Conservation (phyloP, 2,888 invertebrate species). For the Orthosia gracilis region DNA sequence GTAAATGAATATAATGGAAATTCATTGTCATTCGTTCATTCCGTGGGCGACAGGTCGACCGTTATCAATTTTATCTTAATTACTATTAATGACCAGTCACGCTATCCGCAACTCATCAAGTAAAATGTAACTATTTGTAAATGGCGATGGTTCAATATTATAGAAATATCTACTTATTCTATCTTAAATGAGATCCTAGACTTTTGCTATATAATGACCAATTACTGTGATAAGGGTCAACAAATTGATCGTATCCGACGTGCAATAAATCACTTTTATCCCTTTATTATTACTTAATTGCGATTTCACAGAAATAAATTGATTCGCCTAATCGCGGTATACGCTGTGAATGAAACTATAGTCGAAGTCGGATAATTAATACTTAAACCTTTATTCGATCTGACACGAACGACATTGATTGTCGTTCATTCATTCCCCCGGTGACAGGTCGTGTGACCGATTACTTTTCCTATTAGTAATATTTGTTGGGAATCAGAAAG, state of each 20-base stretch:
- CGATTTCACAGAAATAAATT: slow-evolving; percentile 22
- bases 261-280: slow-evolving; percentile 1
- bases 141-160: not conserved
- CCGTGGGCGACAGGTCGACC: not conserved
- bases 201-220: not conserved
- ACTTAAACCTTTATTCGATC: slow-evolving; percentile 30
- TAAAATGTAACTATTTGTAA: not conserved
- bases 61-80: slow-evolving; percentile 8
- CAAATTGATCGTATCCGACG: not conserved
- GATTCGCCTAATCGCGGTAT: slow-evolving; percentile 15
- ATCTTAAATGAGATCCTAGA: not conserved
- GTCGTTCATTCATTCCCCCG: slow-evolving; percentile 48
- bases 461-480: slow-evolving; percentile 7
- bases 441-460: slow-evolving; percentile 46
- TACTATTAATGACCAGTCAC: slow-evolving; percentile 11
- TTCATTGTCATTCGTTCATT: slow-evolving; percentile 12
- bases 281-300: not conserved
- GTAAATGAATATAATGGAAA: not conserved
- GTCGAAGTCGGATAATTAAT: slow-evolving; percentile 35
- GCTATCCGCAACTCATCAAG: not conserved
- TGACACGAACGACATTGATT: slow-evolving; percentile 49
- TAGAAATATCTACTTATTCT: not conserved
- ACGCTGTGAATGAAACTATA: slow-evolving; percentile 28
- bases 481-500: not conserved
- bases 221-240: not conserved